phyloP scores from a whole-genome alignment of 2,113 vertebrate species.

The Amazona guildingii region DNA sequence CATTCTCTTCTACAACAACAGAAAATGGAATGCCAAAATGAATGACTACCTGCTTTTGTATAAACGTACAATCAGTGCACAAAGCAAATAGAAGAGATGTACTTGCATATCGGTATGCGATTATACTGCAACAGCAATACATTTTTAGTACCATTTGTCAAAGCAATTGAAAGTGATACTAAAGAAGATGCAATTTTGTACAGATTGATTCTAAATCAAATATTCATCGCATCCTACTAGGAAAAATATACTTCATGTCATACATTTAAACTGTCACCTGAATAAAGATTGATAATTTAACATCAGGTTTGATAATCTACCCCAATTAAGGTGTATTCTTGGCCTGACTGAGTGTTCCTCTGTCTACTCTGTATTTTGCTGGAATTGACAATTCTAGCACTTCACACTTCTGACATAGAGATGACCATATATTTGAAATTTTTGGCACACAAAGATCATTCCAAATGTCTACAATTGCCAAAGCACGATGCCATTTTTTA shows the following conservation, averaged over 20 bases:
- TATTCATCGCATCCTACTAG: neutral
- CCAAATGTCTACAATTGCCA: neutral
- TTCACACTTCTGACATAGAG: neutral
- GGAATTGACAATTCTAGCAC: neutral
- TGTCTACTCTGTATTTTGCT: neutral
- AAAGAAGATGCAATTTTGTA: neutral
- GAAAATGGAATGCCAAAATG: neutral
- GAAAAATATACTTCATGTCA: neutral
- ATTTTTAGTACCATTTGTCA: constrained; percentile 10
- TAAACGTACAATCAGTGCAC: neutral
- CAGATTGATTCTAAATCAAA: constrained; percentile 23
- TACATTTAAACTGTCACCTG: neutral
- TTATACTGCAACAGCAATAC: neutral
- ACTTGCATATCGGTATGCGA: constrained; percentile 3
- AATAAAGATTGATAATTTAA: constrained; percentile 2
- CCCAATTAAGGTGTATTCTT: neutral
- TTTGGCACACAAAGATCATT: neutral
- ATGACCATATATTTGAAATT: neutral
- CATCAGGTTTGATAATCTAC: neutral
- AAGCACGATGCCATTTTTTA: neutral
- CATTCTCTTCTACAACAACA: neutral
- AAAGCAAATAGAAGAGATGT: neutral
- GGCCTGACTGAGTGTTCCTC: neutral
- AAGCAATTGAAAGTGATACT: neutral
- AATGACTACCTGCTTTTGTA: neutral